Evolutionary conservation across 2,797 vertebrate species (phyloP), one percentile per base, ranked within the genome.

Genomic region (Onychomys torridus): DNA sequence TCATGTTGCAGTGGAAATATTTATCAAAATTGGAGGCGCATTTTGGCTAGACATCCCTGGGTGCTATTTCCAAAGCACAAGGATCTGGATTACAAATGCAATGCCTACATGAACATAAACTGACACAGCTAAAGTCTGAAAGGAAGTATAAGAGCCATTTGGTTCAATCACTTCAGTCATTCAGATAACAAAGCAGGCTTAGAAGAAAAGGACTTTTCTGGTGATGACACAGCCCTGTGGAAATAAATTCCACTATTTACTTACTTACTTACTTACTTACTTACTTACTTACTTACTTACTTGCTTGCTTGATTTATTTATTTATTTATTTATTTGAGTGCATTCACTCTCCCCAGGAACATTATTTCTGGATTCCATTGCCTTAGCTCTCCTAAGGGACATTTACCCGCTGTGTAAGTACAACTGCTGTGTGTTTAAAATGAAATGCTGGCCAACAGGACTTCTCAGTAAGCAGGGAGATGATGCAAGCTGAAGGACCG

Each of bases 381-480:
- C 63, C 57, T 94, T 92, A 85, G 1, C 9, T 65, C 59, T 96
- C 40, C 77, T 34, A 14, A 32, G 40, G 34, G 65, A 93, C 79
- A 52, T 40, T 59, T 46, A 52, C 69, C 46, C 63, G 49, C 81
- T 90, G 83, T 55, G 29, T 12, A 81, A 63, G 32, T 52, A 90
- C 34, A 91, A 87, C 84, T 73, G 88, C 81, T 57, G 57, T 34
- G 94, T 59, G 43, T 79, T 94, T 87, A 52, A 61, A 82, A 77
- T 90, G 67, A 93, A 46, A 91, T 40, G 49, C 61, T 67, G 88
- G 95, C 88, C 96, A 37, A 82, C n/a, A 79, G 71, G 93, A 93
- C 46, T 49, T 91, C 85, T 92, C 49, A 43, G 92, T 97, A 88
- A 97, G 95, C 21, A 82, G 76, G 34, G 40, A 94, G 67, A 95